These are phyloP conservation scores for Paralichthys olivaceus DNA, from an alignment of 2,113 vertebrate genomes.

Conservation along the genomic window DNA sequence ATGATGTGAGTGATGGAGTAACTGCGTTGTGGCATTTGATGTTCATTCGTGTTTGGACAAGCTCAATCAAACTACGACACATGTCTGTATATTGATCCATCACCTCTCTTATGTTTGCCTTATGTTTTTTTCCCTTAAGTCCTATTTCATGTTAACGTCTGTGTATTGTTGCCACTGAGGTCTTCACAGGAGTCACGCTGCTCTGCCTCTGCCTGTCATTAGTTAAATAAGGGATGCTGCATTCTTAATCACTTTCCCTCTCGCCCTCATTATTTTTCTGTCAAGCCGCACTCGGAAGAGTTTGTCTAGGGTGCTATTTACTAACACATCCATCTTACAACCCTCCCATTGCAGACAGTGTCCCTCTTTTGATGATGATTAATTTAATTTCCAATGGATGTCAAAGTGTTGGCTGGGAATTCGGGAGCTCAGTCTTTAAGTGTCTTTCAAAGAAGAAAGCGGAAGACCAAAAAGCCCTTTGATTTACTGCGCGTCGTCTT, in stretches of 20 bases:
- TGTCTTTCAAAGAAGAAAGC: constrained; percentile 53
- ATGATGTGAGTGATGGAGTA: neutral
- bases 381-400: constrained; percentile 51
- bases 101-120: neutral
- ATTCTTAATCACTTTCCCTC: constrained; percentile 56
- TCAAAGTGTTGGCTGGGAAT: constrained; percentile 40
- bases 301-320: constrained; percentile 64
- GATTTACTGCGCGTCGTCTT: constrained; percentile 46
- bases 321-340: constrained; percentile 49
- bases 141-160: constrained; percentile 23
- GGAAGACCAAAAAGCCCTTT: constrained; percentile 24
- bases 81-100: constrained; percentile 24
- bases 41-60: neutral
- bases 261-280: constrained; percentile 64
- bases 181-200: constrained; percentile 37
- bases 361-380: constrained; percentile 57
- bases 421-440: constrained; percentile 34
- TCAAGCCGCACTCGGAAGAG: constrained; percentile 55
- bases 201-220: constrained; percentile 33
- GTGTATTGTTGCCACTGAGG: constrained; percentile 11
- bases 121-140: constrained; percentile 1
- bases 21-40: neutral
- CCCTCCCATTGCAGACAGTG: constrained; percentile 15
- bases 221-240: constrained; percentile 53
- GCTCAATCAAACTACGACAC: neutral